phyloP scores from a whole-genome alignment of 64 coral and sea anemone genomes.

The Hydrozoanthus tunicans region DNA sequence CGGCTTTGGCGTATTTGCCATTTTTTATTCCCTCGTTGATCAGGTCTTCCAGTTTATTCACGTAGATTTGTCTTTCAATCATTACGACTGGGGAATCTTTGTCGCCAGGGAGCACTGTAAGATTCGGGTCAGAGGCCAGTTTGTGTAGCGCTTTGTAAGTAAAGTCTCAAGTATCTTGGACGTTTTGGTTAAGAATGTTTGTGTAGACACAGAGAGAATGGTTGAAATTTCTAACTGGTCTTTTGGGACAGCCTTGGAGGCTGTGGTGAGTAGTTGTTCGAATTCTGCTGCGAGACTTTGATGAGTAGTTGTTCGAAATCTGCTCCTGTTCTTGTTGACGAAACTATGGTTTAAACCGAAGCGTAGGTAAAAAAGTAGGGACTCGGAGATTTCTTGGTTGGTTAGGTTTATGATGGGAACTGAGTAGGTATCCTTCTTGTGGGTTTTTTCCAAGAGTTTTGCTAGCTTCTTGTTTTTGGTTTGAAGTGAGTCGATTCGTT shows the following conservation, averaged over 20 bases:
- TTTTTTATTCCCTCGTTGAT: conserved; percentile 1
- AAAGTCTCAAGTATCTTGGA: conserved; percentile 15
- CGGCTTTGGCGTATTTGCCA: conserved; percentile 2
- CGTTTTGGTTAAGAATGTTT: conserved; percentile 33
- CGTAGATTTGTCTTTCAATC: conserved; percentile 21
- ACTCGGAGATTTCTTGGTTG: conserved; percentile 13
- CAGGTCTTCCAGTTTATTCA: background rate
- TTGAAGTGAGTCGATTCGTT: background rate
- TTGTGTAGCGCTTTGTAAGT: conserved; percentile 50
- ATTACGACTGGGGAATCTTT: conserved; percentile 27
- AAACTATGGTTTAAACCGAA: conserved; percentile 10
- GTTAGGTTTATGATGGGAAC: conserved; percentile 2
- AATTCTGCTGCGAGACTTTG: conserved; percentile 5
- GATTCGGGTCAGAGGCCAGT: background rate
- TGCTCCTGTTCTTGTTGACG: background rate
- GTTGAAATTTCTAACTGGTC: conserved; percentile 3
- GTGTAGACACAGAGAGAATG: conserved; percentile 36
- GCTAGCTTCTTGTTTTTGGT: conserved; percentile 12
- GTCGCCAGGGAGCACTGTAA: conserved; percentile 4
- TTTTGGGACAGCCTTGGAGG: conserved; percentile 18
- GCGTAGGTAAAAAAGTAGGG: background rate
- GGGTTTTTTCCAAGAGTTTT: background rate
- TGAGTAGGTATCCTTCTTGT: conserved; percentile 19
- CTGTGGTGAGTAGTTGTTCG: background rate
- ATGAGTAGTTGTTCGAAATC: background rate